Evolutionary conservation across 2,797 vertebrate genomes (phyloP), one percentile per base, ranked within the genome.

Genomic region (Chelidonichthys spinosus): DNA sequence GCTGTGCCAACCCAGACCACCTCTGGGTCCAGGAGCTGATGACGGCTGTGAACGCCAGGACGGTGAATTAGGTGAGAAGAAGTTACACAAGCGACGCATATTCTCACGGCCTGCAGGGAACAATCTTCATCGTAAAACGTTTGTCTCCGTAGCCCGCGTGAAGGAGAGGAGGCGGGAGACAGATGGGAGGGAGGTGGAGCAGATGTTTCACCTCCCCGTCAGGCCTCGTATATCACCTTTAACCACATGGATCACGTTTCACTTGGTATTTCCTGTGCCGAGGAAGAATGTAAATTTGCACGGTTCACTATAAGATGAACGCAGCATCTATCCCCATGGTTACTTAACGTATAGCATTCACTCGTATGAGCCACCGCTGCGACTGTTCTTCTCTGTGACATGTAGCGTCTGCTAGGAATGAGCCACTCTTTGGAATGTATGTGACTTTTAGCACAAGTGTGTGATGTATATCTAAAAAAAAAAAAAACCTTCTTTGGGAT

Each of bases 1-100:
- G 94, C 64, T 95, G 95, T 11, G 86, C 87, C 65, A 88, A 95
- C 64, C 94, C 94, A 0, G 0, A 11, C 0, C 1, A 83, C 0
- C 0, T 0, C 0, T 94, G 93, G 93, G 93, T 93, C 9, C 14
- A 76, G 59, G 0, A 2, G 0, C 11, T 86, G 68, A 64, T 88
- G 0, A 0, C 0, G 0, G 0, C 0, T 1, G 1, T 89, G 15
- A 0, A 73, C 1, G 0, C 0, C 0, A 79, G 2, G 35, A 43
- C 0, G 0, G 0, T 0, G 3, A 10, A 10, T 32, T 69, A 78
- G 75, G 81, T 86, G 32, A 76, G 32, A 76, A 69, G 70, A 72
- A 35, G 10, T 50, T 44, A 36, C 39, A 47, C 40, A 69, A 58
- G 25, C 25, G 25, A 25, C 25, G 25, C 47, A 69, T 32, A 9